A percentile compares a stretch with the other conserved stretches of the same genome.
Conservation (phyloP, 2,113 vertebrate species). For the Meleagris gallopavo region DNA sequence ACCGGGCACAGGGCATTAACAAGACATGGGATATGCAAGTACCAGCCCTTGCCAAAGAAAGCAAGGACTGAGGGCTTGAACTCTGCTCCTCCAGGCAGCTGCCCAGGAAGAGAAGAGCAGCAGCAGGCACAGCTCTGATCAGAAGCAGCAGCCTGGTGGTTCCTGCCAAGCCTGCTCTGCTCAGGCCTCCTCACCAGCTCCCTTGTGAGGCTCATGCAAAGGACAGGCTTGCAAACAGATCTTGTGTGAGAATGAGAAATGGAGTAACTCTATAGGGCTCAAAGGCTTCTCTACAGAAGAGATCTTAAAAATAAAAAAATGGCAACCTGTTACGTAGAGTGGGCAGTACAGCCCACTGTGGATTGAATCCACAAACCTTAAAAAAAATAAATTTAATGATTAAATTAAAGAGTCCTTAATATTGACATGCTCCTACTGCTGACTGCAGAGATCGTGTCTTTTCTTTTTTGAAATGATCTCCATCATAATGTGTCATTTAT, state of each 20-base stretch:
- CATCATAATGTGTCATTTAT: not conserved
- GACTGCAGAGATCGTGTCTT: not conserved
- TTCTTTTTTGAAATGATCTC: not conserved
- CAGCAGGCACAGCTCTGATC: not conserved
- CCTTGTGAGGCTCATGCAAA: not conserved
- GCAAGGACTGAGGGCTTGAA: not conserved
- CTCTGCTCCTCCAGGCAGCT: not conserved
- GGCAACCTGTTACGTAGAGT: not conserved
- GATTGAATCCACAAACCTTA: not conserved
- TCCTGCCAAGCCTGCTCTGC: not conserved
- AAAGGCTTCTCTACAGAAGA: not conserved
- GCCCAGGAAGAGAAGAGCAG: not conserved
- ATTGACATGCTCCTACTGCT: not conserved
- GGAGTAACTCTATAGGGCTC: not conserved
- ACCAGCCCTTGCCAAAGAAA: not conserved
- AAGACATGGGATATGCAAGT: rapidly evolving
- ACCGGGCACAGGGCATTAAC: not conserved
- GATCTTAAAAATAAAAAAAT: not conserved
- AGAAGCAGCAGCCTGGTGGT: too few species aligned
- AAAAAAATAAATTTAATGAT: not conserved
- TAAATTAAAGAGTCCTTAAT: not conserved
- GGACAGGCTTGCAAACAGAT: not conserved
- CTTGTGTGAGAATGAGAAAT: rapidly evolving
- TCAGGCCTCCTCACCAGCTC: not conserved
- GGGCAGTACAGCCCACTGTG: not conserved